These are phyloP conservation scores for Charaxes varanes DNA, from an alignment of 1,140 invertebrate species.

Conservation along the genomic window DNA sequence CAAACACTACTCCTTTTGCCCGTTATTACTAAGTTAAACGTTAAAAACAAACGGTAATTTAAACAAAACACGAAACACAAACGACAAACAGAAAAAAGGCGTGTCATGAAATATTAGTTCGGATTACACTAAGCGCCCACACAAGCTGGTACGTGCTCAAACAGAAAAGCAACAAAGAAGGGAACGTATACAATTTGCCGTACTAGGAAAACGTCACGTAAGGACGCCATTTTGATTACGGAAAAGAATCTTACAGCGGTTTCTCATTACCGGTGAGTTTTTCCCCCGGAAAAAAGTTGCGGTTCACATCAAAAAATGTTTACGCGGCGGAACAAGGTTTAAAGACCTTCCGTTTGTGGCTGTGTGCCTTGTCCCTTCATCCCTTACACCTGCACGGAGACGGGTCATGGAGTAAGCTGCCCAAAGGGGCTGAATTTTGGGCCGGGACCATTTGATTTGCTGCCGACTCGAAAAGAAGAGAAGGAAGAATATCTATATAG, in stretches of 20 bases:
- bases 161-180: slow-evolving; percentile 30
- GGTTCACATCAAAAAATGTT: slow-evolving; percentile 33
- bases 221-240: slow-evolving; percentile 27
- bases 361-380: too few relatives aligned
- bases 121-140: slow-evolving; percentile 39
- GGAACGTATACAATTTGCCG: slow-evolving; percentile 39
- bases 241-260: slow-evolving; percentile 23
- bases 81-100: background rate
- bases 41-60: too few relatives aligned
- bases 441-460: too few relatives aligned
- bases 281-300: slow-evolving; percentile 26
- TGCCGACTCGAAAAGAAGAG: too few relatives aligned
- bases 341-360: too few relatives aligned
- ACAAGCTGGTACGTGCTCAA: slow-evolving; percentile 48
- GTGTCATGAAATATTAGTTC: slow-evolving; percentile 25
- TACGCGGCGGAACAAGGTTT: slow-evolving; percentile 23
- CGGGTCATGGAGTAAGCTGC: too few relatives aligned
- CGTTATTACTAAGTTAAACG: too few relatives aligned
- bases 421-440: too few relatives aligned
- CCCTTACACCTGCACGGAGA: too few relatives aligned
- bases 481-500: too few relatives aligned
- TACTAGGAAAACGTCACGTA: slow-evolving; percentile 45
- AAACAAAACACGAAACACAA: background rate
- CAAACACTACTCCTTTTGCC: too few relatives aligned
- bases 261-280: slow-evolving; percentile 18